These are phyloP conservation scores for Drosophila lutescens DNA, from an alignment of 2,888 invertebrate genomes.

Conservation along the genomic window DNA sequence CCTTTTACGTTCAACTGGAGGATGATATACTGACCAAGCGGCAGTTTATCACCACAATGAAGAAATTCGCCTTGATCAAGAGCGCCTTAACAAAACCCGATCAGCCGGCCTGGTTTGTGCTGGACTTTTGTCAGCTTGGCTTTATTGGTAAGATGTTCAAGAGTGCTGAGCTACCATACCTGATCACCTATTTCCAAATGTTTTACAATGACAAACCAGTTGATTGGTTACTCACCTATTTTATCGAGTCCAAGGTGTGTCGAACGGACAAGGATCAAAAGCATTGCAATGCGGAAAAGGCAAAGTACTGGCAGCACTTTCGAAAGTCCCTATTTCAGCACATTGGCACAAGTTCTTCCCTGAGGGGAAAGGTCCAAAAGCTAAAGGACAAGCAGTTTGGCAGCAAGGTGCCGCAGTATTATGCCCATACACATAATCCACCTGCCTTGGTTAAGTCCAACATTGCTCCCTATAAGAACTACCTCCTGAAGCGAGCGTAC, in stretches of 20 bases:
- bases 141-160: constrained; percentile 97
- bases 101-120: constrained; percentile 92
- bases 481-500: constrained; percentile 92
- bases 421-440: constrained; percentile 90
- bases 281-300: constrained; percentile 91
- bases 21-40: constrained; percentile 96
- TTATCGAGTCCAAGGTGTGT: constrained; percentile 95
- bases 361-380: constrained; percentile 98
- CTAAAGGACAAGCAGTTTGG: constrained; percentile 97
- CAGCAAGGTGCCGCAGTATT: constrained; percentile 89
- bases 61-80: constrained; percentile 91
- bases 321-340: constrained; percentile 97
- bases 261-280: constrained; percentile 93
- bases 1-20: constrained; percentile 96
- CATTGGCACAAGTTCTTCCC: constrained; percentile 96
- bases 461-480: constrained; percentile 92
- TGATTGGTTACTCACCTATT: constrained; percentile 97
- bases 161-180: constrained; percentile 92
- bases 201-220: constrained; percentile 98
- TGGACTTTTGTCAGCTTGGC: constrained; percentile 97
- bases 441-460: constrained; percentile 88
- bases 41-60: constrained; percentile 93
- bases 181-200: constrained; percentile 96
- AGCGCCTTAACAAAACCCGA: constrained; percentile 85
- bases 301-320: constrained; percentile 92